Conservation (phyloP, 2,888 invertebrate species). For the Euplexia lucipara region DNA sequence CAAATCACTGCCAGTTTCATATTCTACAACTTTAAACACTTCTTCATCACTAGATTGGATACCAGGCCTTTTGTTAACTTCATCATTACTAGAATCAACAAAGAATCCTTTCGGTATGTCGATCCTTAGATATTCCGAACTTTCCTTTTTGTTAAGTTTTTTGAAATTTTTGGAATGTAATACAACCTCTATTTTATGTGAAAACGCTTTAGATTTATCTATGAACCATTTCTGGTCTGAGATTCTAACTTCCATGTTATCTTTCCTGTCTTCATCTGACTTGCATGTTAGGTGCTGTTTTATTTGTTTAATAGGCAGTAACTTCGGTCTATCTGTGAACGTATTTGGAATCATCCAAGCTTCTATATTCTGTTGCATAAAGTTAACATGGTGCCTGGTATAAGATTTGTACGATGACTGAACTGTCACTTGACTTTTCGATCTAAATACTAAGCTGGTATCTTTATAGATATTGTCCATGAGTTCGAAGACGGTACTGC, state of each 20-base stretch:
- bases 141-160: constrained; percentile 63
- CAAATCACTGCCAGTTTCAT: constrained; percentile 75
- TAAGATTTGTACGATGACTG: constrained; percentile 67
- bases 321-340: constrained; percentile 64
- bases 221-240: constrained; percentile 79
- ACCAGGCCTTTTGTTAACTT: constrained; percentile 49
- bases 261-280: constrained; percentile 51
- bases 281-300: constrained; percentile 40
- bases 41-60: constrained; percentile 79
- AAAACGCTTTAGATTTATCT: constrained; percentile 78
- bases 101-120: constrained; percentile 84
- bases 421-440: constrained; percentile 76
- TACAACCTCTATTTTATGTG: constrained; percentile 79
- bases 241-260: constrained; percentile 70
- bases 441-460: constrained; percentile 72
- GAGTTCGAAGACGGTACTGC: constrained; percentile 80
- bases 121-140: constrained; percentile 79
- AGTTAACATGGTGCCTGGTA: constrained; percentile 72
- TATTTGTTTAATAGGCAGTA: constrained; percentile 48
- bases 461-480: constrained; percentile 80
- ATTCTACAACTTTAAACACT: constrained; percentile 84
- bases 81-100: constrained; percentile 71
- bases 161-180: constrained; percentile 75
- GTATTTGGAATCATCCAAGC: constrained; percentile 84
- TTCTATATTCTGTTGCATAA: constrained; percentile 77